Evolutionary conservation across 2,797 vertebrate species (phyloP), one percentile per base, ranked within the genome.

Genomic region (Sebastes nivosus): DNA sequence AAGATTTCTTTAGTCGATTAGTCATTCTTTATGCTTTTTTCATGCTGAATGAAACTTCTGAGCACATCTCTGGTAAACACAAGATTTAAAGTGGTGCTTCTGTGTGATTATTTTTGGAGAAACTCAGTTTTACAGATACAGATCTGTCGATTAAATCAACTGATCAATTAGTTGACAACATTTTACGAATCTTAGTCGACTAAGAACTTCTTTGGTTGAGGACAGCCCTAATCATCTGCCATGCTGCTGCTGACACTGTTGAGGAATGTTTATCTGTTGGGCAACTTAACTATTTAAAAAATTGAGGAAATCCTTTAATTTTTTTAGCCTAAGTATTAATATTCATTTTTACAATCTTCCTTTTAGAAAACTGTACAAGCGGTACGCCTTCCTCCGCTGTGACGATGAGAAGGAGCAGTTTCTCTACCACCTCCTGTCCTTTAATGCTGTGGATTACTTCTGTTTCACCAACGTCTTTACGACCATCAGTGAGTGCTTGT

Each of bases 391-490:
- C 92, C 97, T 99, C 63, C 97, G 98, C 89, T 99, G 98, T 16
- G 99, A 99, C 24, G 99, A 99, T 13, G 99, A 99, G 94, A 99
- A 99, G 92, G 99, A 99, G 88, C 99, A 99, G 83, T 99, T 99
- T 90, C 97, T 99, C 8, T 99, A 99, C 92, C 99, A 99, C 92
- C 97, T 99, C 34, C 96, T 99, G 59, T 99, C 98, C 85, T 99
- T 99, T 89, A 99, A 98, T 22, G 98, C 99, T 1, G 99, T 99
- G 16, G 98, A 99, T 94, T 99, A 99, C 93, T 99, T 99, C 85
- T 99, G 99, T 87, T 99, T 99, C 91, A 99, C 99, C 90, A 99
- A 99, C 66, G 99, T 99, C 93, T 99, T 99, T 92, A 99, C 98
- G 72, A 99, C 99, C 29, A 97, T 99, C 94, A 95, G 99, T 99